These are phyloP conservation scores for Blastomussa wellsi DNA, from an alignment of 92 coral and sea anemone genomes.

Conservation along the genomic window DNA sequence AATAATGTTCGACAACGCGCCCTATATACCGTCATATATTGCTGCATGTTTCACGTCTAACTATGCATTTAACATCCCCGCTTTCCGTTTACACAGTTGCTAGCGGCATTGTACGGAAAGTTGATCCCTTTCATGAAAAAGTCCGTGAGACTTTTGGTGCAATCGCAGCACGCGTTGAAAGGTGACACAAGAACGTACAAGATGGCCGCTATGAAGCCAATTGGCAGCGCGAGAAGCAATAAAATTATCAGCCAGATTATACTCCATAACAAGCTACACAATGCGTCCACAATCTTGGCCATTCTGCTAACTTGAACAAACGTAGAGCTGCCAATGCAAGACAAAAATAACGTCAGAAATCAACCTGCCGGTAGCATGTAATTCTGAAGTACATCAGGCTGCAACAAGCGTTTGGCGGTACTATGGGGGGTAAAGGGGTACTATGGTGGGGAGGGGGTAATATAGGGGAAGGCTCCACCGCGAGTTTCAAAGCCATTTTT, in stretches of 20 bases:
- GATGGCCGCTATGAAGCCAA: slow-evolving; percentile 82
- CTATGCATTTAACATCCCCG: slow-evolving; percentile 59
- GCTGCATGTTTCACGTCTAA: not conserved
- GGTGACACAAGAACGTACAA: slow-evolving; percentile 84
- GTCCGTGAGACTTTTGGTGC: slow-evolving; percentile 82
- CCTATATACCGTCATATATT: not conserved
- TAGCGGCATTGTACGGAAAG: slow-evolving; percentile 81
- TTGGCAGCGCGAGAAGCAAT: slow-evolving; percentile 75
- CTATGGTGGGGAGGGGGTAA: too few relatives aligned
- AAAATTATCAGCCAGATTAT: slow-evolving; percentile 88
- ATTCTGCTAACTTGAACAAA: not conserved
- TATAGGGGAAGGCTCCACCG: too few relatives aligned
- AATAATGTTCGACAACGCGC: not conserved
- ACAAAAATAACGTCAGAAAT: not conserved
- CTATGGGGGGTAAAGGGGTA: too few relatives aligned
- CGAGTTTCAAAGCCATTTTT: too few relatives aligned
- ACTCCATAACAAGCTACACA: slow-evolving; percentile 88
- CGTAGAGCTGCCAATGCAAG: not conserved
- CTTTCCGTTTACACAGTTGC: slow-evolving; percentile 78
- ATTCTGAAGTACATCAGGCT: too few relatives aligned
- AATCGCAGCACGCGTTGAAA: slow-evolving; percentile 86
- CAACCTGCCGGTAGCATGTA: too few relatives aligned
- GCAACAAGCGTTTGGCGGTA: too few relatives aligned
- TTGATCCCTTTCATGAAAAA: slow-evolving; percentile 88
- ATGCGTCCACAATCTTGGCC: slow-evolving; percentile 65